These are phyloP conservation scores for Ceraclea dissimilis DNA, from an alignment of 2,888 invertebrate species.

Conservation along the genomic window DNA sequence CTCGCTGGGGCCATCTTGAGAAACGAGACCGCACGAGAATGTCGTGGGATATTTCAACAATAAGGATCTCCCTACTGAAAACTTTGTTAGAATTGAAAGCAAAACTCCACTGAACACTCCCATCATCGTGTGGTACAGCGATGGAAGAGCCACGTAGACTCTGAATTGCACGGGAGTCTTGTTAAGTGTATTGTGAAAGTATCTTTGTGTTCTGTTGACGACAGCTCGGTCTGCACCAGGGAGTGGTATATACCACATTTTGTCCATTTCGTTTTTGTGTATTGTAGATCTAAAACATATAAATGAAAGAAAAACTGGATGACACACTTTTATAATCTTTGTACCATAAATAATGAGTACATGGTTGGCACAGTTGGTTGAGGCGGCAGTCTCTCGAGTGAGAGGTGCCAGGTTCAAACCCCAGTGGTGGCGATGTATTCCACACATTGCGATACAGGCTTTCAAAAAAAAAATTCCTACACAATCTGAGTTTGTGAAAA, in stretches of 20 bases:
- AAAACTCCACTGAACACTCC: slow-evolving; percentile 50
- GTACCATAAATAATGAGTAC: too few species aligned
- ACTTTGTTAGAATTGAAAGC: slow-evolving; percentile 52
- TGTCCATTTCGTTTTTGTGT: slow-evolving; percentile 39
- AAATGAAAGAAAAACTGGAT: not conserved
- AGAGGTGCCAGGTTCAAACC: too few species aligned
- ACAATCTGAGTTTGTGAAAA: not conserved
- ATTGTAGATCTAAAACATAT: slow-evolving; percentile 38
- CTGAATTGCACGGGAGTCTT: slow-evolving; percentile 71
- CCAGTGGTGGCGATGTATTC: too few species aligned
- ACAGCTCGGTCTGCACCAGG: slow-evolving; percentile 78
- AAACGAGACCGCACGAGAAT: slow-evolving; percentile 49
- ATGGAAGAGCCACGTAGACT: slow-evolving; percentile 56
- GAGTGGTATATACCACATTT: slow-evolving; percentile 67
- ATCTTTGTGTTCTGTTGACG: slow-evolving; percentile 72
- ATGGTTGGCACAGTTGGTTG: too few species aligned
- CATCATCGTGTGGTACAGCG: slow-evolving; percentile 36
- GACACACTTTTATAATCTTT: too few species aligned
- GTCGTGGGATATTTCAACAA: slow-evolving; percentile 28
- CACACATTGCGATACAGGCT: too few species aligned
- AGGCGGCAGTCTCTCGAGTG: too few species aligned
- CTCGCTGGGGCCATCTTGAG: slow-evolving; percentile 57
- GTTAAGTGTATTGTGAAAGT: slow-evolving; percentile 57
- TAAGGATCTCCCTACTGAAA: slow-evolving; percentile 27
- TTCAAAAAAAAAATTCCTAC: too few species aligned